Conservation (phyloP, 2,888 invertebrate genomes). For the Aspidiotus rigidus region DNA sequence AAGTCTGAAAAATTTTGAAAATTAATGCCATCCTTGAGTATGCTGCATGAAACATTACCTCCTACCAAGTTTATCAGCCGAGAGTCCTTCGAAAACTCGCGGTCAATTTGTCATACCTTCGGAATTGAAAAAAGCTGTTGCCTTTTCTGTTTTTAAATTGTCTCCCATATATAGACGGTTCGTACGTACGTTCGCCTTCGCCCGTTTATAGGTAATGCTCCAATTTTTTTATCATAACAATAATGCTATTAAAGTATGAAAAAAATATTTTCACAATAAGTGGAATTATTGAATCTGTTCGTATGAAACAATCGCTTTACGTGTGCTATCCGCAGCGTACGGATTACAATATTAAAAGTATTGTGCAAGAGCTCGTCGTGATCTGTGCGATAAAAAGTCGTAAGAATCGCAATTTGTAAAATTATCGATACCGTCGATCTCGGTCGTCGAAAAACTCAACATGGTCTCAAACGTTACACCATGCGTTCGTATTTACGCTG, state of each 20-base stretch:
- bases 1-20: neutral
- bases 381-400: constrained; percentile 1
- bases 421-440: neutral
- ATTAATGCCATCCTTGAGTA: neutral
- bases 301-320: neutral
- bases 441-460: neutral
- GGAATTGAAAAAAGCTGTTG: neutral
- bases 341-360: neutral
- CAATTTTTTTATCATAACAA: constrained; percentile 2
- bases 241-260: neutral
- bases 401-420: constrained; percentile 4
- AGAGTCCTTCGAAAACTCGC: neutral
- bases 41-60: neutral
- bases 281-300: neutral
- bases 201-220: neutral
- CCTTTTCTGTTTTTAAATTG: constrained; percentile 4
- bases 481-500: neutral
- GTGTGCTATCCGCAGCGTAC: neutral
- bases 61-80: constrained; percentile 3
- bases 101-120: neutral
- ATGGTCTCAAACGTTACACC: neutral
- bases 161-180: neutral
- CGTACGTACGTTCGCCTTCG: neutral
- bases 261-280: neutral
- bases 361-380: neutral